Conservation (phyloP, 2,113 vertebrate species). For the Lamprologus speciosus region DNA sequence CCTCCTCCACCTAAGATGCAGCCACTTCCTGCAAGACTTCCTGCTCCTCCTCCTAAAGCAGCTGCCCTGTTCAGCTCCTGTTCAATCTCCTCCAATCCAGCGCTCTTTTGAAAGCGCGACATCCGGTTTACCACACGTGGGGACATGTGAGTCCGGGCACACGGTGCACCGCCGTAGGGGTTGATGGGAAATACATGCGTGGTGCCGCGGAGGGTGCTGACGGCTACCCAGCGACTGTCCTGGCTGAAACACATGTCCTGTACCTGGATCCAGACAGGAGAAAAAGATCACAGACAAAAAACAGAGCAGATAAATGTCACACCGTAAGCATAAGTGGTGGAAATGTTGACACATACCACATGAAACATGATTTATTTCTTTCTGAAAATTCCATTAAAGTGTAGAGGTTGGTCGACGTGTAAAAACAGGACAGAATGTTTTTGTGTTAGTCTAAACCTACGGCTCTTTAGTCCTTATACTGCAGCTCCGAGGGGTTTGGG, state of each 20-base stretch:
- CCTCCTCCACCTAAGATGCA: constrained; percentile 56
- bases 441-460: background rate
- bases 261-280: constrained; percentile 68
- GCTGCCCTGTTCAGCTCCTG: constrained; percentile 88
- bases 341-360: background rate
- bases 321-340: background rate
- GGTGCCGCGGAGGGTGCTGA: constrained; percentile 93
- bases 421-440: background rate
- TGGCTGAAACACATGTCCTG: constrained; percentile 98
- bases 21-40: constrained; percentile 31
- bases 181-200: constrained; percentile 96
- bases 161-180: constrained; percentile 90
- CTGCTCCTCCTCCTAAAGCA: constrained; percentile 24
- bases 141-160: constrained; percentile 93
- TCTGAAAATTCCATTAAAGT: background rate
- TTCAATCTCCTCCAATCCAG: constrained; percentile 94
- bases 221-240: constrained; percentile 95
- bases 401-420: background rate
- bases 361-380: background rate
- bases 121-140: constrained; percentile 94
- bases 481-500: too few relatives aligned
- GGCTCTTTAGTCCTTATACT: too few relatives aligned
- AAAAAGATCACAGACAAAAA: background rate
- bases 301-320: background rate
- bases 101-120: constrained; percentile 98